phyloP scores from a whole-genome alignment of 2,888 invertebrate genomes.

The Himalopsyche anomala region DNA sequence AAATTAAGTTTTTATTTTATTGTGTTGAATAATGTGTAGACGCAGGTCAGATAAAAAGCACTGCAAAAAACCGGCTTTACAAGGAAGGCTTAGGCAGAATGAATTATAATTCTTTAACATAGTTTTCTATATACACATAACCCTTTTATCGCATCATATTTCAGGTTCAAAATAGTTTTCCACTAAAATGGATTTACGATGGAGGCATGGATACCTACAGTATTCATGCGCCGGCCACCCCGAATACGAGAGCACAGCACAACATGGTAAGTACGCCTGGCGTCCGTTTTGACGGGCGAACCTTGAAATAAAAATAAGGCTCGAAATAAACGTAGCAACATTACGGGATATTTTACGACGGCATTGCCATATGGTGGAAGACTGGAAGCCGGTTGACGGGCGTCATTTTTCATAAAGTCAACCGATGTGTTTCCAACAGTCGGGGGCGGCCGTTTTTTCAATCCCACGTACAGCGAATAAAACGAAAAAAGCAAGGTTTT shows the following conservation, averaged over 20 bases:
- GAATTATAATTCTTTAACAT: too few relatives aligned
- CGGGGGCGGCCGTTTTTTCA: neutral
- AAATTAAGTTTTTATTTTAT: too few relatives aligned
- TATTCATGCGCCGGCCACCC: slow-evolving; percentile 22
- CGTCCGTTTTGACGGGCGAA: neutral
- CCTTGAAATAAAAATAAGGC: slow-evolving; percentile 40
- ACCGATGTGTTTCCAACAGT: neutral
- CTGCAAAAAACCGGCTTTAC: too few relatives aligned
- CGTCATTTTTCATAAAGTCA: slow-evolving; percentile 31
- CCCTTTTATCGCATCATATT: neutral
- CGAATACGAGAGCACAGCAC: neutral
- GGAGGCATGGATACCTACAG: neutral
- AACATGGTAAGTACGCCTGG: neutral
- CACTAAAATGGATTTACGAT: slow-evolving; percentile 3
- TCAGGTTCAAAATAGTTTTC: neutral
- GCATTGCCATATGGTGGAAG: slow-evolving; percentile 22
- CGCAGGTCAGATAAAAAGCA: too few relatives aligned
- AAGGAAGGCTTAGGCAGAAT: too few relatives aligned
- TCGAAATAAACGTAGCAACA: slow-evolving; percentile 35
- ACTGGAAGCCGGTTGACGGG: slow-evolving; percentile 9
- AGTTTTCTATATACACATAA: too few relatives aligned
- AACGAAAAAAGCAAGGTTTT: slow-evolving; percentile 29
- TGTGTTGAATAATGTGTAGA: too few relatives aligned
- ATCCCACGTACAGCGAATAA: neutral
- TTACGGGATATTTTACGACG: slow-evolving; percentile 40